Conservation (phyloP, 2,888 invertebrate species). For the Trilocha varians region DNA sequence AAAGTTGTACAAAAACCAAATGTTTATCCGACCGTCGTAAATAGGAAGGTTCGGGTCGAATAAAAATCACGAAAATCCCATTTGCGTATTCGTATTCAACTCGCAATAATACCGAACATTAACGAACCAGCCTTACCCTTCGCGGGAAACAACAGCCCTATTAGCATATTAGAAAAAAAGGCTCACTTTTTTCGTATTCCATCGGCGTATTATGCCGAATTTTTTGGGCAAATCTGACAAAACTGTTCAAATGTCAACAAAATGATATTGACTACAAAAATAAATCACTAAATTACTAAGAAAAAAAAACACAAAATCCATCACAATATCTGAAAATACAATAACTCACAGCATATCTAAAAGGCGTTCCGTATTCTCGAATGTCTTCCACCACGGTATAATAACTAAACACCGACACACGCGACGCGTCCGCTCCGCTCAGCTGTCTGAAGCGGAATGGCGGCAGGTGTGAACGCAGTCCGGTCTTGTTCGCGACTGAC, state of each 20-base stretch:
- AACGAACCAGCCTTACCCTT: conserved; percentile 24
- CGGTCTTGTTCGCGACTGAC: conserved; percentile 18
- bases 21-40: conserved; percentile 9
- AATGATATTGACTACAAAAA: too few relatives aligned
- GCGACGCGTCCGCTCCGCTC: conserved; percentile 31
- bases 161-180: conserved; percentile 33
- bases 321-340: too few relatives aligned
- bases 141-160: conserved; percentile 24
- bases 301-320: too few relatives aligned
- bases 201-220: conserved; percentile 30
- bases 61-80: conserved; percentile 20
- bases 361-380: too few relatives aligned
- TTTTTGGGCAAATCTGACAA: too few relatives aligned
- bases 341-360: too few relatives aligned
- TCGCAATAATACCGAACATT: conserved; percentile 26
- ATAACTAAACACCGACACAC: too few relatives aligned
- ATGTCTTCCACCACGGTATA: too few relatives aligned
- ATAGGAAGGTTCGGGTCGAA: conserved; percentile 15
- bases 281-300: conserved; percentile 50
- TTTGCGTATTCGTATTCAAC: conserved; percentile 24
- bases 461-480: conserved; percentile 25
- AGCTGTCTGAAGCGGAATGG: conserved; percentile 45
- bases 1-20: conserved; percentile 11
- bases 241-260: too few relatives aligned
- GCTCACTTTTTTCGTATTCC: conserved; percentile 48